These are phyloP conservation scores for Chrysemys picta DNA, from an alignment of 2,113 vertebrate genomes.

Conservation along the genomic window DNA sequence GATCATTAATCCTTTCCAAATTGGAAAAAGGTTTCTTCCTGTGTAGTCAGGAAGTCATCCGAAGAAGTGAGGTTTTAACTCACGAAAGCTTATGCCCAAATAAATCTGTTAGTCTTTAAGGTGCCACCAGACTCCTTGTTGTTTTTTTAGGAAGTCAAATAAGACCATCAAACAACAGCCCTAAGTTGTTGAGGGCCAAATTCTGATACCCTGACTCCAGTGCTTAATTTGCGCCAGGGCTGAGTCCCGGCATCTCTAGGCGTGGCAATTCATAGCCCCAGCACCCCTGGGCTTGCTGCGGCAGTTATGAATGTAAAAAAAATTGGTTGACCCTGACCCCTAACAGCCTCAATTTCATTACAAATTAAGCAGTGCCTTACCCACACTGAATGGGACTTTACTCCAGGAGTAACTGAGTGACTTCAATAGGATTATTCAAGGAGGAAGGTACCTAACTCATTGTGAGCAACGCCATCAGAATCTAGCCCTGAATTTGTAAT, in stretches of 20 bases:
- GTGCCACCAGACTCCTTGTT: too few relatives aligned
- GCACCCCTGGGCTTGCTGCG: too few relatives aligned
- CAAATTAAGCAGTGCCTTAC: too few relatives aligned
- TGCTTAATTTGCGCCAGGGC: too few relatives aligned
- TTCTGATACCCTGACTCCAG: not conserved
- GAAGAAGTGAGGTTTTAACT: too few relatives aligned
- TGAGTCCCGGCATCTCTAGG: too few relatives aligned
- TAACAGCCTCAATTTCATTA: too few relatives aligned
- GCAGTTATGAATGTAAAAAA: too few relatives aligned
- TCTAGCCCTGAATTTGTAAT: not conserved
- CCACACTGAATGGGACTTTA: not conserved
- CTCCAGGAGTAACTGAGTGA: not conserved
- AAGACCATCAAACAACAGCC: not conserved
- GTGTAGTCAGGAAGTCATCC: not conserved
- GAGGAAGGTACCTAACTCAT: not conserved
- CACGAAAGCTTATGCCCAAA: too few relatives aligned
- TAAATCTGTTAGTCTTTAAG: too few relatives aligned
- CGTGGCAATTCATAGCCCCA: too few relatives aligned
- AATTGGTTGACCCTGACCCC: too few relatives aligned
- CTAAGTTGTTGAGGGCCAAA: not conserved
- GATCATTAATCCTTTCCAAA: not conserved
- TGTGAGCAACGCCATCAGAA: not conserved
- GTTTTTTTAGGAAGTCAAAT: not conserved
- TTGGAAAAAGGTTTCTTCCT: not conserved
- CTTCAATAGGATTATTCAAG: not conserved